Evolutionary conservation across 1,140 invertebrate genomes (phyloP), one percentile per base, ranked within the genome.

Genomic region (Drosophila subpulchrella): DNA sequence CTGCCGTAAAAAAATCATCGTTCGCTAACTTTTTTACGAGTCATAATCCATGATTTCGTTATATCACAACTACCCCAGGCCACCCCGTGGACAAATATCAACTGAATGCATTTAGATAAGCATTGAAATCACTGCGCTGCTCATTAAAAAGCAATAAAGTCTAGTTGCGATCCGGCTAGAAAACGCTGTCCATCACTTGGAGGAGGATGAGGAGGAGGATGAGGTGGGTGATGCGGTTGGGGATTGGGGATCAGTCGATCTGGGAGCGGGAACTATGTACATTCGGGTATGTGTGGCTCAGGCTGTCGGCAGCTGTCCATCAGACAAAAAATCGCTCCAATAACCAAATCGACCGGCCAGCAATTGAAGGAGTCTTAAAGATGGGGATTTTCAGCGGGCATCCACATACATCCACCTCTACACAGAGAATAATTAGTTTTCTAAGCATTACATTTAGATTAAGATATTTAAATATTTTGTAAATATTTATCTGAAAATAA

Each of bases 61-160:
- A 39, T 11, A 17, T 20, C 41, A 61, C 48, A 55, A n/a, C 56
- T 57, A 70, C 42, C 67, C 65, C 50, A 24, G 24, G 65, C 61
- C 61, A 70, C 51, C 65, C 67, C 48, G 50, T 57, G 51, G 50
- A 48, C 51, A 59, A 51, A 50, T 72, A 59, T 44, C 51, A 13
- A 53, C 15, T 41, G 48, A 59, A 75, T 32, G 54, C 38, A 56
- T 59, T 55, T 54, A 51, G 65, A 47, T 60, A 59, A 48, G 53
- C 44, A 58, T 58, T 77, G 50, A 68, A 48, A 56, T 39, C 56
- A 73, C 53, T 67, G 38, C 54, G 39, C 59, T 54, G 72, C 79
- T 86, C 84, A 86, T 86, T 86, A 86, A 86, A 86, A 77, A 79
- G 56, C 75, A 88, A 86, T 86, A 86, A 86, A 73, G 65, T 76